These are phyloP conservation scores for Onychostruthus taczanowskii DNA, from an alignment of 2,113 vertebrate genomes.

Conservation along the genomic window DNA sequence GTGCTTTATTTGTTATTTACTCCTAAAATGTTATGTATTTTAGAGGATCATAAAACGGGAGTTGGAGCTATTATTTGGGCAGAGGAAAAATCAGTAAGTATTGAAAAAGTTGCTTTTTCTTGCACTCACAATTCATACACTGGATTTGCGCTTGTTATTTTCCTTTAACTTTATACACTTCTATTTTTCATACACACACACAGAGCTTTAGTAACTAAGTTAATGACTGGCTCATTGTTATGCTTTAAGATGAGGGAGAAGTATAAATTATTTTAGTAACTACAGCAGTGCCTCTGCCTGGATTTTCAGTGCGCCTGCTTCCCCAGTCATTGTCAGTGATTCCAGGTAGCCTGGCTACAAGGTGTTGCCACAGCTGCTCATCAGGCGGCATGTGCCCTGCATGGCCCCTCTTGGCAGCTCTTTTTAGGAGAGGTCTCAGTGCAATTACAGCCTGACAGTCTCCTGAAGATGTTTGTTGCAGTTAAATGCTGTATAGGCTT, in stretches of 20 bases:
- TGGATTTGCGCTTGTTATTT: not conserved
- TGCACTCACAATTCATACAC: not conserved
- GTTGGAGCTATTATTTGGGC: constrained; percentile 96
- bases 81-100: constrained; percentile 84
- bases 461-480: not conserved
- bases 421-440: not conserved
- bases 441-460: not conserved
- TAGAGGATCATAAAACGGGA: constrained; percentile 96
- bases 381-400: not conserved
- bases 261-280: not conserved
- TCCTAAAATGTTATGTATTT: constrained; percentile 65
- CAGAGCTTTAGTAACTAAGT: not conserved
- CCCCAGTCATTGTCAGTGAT: not conserved
- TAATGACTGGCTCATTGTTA: not conserved
- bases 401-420: not conserved
- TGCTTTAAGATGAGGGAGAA: not conserved
- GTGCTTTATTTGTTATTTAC: constrained; percentile 3
- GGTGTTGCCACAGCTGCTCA: not conserved
- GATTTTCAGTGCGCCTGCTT: not conserved
- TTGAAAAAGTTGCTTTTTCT: not conserved
- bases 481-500: not conserved
- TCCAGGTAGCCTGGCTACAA: not conserved
- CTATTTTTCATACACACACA: not conserved
- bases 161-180: not conserved
- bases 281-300: not conserved